Conservation (phyloP, 1,140 invertebrate species). For the Batillaria attramentaria region DNA sequence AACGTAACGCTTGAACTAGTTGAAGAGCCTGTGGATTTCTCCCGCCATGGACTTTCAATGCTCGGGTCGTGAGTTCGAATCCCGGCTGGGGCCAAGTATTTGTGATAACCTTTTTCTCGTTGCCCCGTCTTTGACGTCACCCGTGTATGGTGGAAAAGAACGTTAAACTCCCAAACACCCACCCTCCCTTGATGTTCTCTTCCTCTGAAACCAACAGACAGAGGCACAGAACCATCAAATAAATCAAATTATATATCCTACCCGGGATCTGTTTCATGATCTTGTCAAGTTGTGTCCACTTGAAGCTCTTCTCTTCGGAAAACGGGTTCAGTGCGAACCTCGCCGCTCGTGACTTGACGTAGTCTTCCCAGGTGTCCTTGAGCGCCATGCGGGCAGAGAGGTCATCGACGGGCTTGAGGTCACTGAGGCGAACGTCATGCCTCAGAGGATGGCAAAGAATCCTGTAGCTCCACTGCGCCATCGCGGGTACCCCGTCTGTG, state of each 20-base stretch:
- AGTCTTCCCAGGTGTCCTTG: conserved; percentile 31
- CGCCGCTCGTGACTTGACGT: conserved; percentile 36
- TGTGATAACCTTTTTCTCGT: too few relatives aligned
- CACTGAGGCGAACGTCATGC: conserved; percentile 33
- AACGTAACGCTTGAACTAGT: too few relatives aligned
- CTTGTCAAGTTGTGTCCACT: conserved; percentile 45
- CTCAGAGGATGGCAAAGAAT: conserved; percentile 61
- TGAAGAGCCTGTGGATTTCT: too few relatives aligned
- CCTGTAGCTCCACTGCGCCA: conserved; percentile 64
- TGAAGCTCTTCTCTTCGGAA: conserved; percentile 14
- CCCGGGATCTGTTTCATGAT: conserved; percentile 64
- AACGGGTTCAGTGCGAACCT: conserved; percentile 42
- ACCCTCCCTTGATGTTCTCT: conserved; percentile 46
- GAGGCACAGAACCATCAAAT: conserved; percentile 50
- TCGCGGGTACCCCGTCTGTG: conserved; percentile 42
- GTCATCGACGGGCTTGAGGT: conserved; percentile 55
- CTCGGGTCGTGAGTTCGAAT: too few relatives aligned
- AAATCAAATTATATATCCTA: conserved; percentile 35
- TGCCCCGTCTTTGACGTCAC: too few relatives aligned
- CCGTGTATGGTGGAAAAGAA: too few relatives aligned
- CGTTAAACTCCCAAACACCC: too few relatives aligned
- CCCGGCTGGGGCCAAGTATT: too few relatives aligned
- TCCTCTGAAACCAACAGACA: conserved; percentile 27
- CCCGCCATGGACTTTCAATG: too few relatives aligned
- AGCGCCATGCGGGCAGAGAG: conserved; percentile 43